Conservation (phyloP, 2,888 invertebrate species). For the Desoria tigrina region DNA sequence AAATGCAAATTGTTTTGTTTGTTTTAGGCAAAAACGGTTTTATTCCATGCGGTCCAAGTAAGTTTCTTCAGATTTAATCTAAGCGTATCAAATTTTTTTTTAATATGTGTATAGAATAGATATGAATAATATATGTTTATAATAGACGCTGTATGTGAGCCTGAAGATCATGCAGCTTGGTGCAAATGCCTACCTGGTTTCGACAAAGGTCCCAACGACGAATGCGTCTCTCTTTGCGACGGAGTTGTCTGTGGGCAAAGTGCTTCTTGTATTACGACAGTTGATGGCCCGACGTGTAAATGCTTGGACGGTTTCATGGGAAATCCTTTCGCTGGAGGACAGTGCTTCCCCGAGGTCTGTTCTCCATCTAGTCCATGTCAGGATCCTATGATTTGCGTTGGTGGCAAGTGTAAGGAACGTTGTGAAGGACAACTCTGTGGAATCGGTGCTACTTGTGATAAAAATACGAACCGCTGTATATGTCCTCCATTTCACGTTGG, state of each 20-base stretch:
- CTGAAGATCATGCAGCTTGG: constrained; percentile 83
- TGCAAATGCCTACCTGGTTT: constrained; percentile 84
- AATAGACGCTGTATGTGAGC: constrained; percentile 75
- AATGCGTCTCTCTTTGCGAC: constrained; percentile 74
- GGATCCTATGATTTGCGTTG: constrained; percentile 77
- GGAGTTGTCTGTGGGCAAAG: constrained; percentile 56
- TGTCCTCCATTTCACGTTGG: constrained; percentile 86
- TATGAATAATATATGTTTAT: no score
- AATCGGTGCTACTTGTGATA: constrained; percentile 82
- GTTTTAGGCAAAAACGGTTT: constrained; percentile 52
- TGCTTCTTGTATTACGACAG: constrained; percentile 67
- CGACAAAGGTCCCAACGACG: constrained; percentile 73
- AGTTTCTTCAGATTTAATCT: background rate
- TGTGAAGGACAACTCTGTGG: constrained; percentile 86
- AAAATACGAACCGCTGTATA: constrained; percentile 75
- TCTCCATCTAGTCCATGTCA: constrained; percentile 74
- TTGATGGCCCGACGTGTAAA: constrained; percentile 81
- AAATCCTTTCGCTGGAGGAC: constrained; percentile 88
- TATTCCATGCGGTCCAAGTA: constrained; percentile 75
- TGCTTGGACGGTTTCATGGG: constrained; percentile 83
- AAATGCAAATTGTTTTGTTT: constrained; percentile 4
- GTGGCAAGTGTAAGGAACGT: constrained; percentile 83
- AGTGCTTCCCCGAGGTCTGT: constrained; percentile 78
- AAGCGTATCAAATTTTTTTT: background rate
- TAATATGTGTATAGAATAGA: no score